Conservation (phyloP, 2,797 vertebrate species). For the Sebastes hubbsi region DNA sequence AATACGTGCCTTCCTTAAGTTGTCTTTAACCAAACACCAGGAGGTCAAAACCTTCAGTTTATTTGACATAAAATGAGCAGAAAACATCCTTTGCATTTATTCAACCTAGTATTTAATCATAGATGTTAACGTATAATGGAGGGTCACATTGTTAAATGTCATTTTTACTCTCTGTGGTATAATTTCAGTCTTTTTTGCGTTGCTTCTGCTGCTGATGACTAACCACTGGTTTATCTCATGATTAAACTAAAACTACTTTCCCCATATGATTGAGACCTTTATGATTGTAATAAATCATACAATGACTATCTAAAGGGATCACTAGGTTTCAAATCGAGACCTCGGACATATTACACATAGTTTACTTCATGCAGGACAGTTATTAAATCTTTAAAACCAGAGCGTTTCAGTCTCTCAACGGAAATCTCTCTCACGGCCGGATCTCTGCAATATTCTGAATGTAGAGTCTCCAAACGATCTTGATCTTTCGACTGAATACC, state of each 20-base stretch:
- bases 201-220: neutral
- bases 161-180: neutral
- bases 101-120: neutral
- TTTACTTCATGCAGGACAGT: neutral
- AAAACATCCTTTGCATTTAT: neutral
- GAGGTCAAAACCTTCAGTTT: neutral
- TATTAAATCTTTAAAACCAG: slow-evolving; percentile 2
- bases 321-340: neutral
- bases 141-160: neutral
- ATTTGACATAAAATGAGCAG: neutral
- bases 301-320: neutral
- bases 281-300: neutral
- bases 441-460: slow-evolving; percentile 30
- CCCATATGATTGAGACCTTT: neutral
- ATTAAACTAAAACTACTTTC: neutral
- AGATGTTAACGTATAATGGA: neutral
- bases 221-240: neutral
- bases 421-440: neutral
- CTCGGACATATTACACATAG: neutral
- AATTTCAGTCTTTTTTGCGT: neutral
- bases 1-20: neutral
- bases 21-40: neutral
- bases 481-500: slow-evolving; percentile 67
- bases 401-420: neutral
- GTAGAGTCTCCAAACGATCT: slow-evolving; percentile 26